Evolutionary conservation across 2,113 vertebrate genomes (phyloP).

Genomic region (Scytalopus superciliaris): DNA sequence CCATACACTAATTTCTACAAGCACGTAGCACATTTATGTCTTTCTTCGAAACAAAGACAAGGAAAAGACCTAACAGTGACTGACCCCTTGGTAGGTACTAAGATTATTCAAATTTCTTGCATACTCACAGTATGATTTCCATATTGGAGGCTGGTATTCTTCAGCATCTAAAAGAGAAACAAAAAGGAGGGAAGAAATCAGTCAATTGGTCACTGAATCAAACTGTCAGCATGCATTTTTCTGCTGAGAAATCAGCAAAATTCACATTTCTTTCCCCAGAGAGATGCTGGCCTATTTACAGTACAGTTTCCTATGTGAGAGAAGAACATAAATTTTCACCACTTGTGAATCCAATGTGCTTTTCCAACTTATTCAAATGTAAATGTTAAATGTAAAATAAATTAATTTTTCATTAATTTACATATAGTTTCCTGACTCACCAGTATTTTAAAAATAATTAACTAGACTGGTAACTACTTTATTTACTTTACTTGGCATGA

Average conservation of each 20-base stretch:
- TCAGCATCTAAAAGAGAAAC: slow-evolving; percentile 87
- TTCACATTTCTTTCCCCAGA: slow-evolving; percentile 26
- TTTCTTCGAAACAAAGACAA: not conserved
- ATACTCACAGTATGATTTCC: slow-evolving; percentile 99
- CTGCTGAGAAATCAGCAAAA: slow-evolving; percentile 36
- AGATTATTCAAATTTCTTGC: not conserved
- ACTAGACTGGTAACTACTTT: slow-evolving; percentile 35
- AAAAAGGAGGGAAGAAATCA: slow-evolving; percentile 54
- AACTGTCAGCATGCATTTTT: slow-evolving; percentile 47
- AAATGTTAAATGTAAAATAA: not conserved
- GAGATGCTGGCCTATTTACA: not conserved
- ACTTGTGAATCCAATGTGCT: not conserved
- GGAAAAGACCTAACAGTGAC: not conserved
- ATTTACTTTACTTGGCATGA: slow-evolving; percentile 42
- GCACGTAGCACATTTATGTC: not conserved
- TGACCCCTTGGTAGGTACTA: not conserved
- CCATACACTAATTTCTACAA: not conserved
- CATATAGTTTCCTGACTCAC: slow-evolving; percentile 11
- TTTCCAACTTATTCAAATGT: not conserved
- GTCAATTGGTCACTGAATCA: slow-evolving; percentile 39
- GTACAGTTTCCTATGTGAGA: not conserved
- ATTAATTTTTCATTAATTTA: slow-evolving; percentile 35
- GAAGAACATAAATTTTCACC: not conserved
- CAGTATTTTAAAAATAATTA: slow-evolving; percentile 49
- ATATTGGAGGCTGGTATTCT: slow-evolving; percentile 98